phyloP scores from a whole-genome alignment of 2,888 invertebrate species.

The Drosophila villosipedis region DNA sequence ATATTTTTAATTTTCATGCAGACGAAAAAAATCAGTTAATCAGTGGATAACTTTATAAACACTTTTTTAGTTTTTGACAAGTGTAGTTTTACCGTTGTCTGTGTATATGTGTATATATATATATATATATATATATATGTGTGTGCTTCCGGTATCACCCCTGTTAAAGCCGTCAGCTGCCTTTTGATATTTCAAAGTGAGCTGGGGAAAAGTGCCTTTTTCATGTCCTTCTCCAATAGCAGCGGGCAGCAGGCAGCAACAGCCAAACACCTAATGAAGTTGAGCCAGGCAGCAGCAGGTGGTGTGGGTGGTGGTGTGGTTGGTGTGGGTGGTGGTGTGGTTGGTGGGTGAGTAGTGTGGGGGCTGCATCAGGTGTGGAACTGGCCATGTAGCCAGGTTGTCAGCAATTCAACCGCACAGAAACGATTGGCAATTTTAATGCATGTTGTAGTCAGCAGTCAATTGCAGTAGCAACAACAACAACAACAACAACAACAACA shows the following conservation, averaged over 20 bases:
- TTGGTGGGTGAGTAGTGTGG: neutral
- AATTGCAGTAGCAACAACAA: slow-evolving; percentile 44
- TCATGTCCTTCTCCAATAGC: slow-evolving; percentile 37
- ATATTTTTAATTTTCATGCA: neutral
- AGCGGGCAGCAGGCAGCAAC: slow-evolving; percentile 10
- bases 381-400: slow-evolving; percentile 55
- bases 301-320: neutral
- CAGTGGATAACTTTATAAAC: neutral
- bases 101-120: neutral
- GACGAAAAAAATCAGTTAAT: too few species aligned
- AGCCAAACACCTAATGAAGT: slow-evolving; percentile 53
- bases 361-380: slow-evolving; percentile 43
- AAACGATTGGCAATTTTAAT: slow-evolving; percentile 76
- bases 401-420: slow-evolving; percentile 75
- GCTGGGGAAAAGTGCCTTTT: slow-evolving; percentile 15
- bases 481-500: slow-evolving; percentile 29
- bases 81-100: neutral
- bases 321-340: neutral
- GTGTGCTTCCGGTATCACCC: slow-evolving; percentile 25
- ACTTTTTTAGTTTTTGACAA: neutral
- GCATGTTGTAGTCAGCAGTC: slow-evolving; percentile 57
- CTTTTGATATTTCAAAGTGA: slow-evolving; percentile 30
- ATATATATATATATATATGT: neutral
- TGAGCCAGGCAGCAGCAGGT: slow-evolving; percentile 39
- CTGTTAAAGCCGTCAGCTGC: slow-evolving; percentile 27